Evolutionary conservation across 92 coral and sea anemone species (phyloP), one percentile per base, ranked within the genome.

Genomic region (Zoanthus solanderi): DNA sequence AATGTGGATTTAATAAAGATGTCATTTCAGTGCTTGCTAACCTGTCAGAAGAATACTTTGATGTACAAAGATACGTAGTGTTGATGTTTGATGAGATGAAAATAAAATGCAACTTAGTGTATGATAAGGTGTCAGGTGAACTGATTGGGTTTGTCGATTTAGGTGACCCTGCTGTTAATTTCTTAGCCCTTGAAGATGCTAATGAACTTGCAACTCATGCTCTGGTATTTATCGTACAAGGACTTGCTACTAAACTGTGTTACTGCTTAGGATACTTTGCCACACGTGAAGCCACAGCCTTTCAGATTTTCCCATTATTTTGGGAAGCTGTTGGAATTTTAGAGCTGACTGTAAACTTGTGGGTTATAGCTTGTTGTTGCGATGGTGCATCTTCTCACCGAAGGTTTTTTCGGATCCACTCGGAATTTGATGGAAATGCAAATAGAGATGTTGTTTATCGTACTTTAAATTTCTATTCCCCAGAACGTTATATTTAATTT

Each of bases 31-130:
- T 66, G 79, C 78, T 87, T 16, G 89, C 54, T 44, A 46, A 75
- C 53, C 67, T 57, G 71, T 78, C 92, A 53, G 31, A 71, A 28
- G 17, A 46, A 7, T 93, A 88, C 71, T 90, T 88, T 86, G 92
- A 90, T 79, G 88, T 76, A 44, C 91, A 90, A 78, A 60, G 91
- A 17, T 93, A 93, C 72, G 58, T 92, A 50, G 91, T 87, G 32
- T 54, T 92, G 3, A 46, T 90, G 13, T 90, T 90, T 67, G 95
- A 92, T 75, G 95, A 92, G 58, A 92, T 92, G 95, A 90, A 84
- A 71, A 69, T 90, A 0, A 28, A 9, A 54, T 32, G 91, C 34
- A 84, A 90, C 60, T 89, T 93, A 71, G 89, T 88, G n/a, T 86
- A 90, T 11, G 88, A 87, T 83, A 93, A 93, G 54, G 45, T 32